Percentiles rank a stretch among this genome's conserved stretches.
Conservation (phyloP, 2,113 vertebrate species). For the Tyto alba region DNA sequence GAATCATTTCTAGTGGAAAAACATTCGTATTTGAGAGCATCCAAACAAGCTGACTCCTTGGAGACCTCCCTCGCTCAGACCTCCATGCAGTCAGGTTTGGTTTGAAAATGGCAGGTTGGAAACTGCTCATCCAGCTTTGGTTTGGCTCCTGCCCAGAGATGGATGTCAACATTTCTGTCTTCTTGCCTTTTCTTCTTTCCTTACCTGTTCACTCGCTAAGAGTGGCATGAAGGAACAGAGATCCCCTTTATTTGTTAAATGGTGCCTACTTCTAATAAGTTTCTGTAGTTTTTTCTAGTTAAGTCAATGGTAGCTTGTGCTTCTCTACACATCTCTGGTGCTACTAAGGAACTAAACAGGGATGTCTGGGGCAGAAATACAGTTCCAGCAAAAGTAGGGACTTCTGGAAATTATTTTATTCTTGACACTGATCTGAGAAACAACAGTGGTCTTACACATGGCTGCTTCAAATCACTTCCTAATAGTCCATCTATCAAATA, state of each 20-base stretch:
- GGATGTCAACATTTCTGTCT: not conserved
- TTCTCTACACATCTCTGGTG: not conserved
- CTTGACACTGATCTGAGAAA: not conserved
- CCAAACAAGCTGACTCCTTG: not conserved
- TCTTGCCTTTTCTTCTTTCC: not conserved
- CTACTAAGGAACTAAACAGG: not conserved
- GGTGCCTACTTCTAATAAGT: not conserved
- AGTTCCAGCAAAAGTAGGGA: not conserved
- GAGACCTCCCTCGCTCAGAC: not conserved
- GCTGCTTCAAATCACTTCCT: not conserved
- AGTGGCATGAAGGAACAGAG: rapidly evolving
- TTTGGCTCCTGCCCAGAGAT: not conserved
- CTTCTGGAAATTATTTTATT: not conserved
- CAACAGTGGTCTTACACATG: not conserved
- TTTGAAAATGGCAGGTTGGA: not conserved
- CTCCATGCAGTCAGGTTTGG: not conserved
- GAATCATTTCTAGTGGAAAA: not conserved
- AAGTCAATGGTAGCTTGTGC: not conserved
- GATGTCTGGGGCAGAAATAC: not conserved
- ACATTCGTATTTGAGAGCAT: not conserved
- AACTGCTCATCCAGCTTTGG: not conserved
- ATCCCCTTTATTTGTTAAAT: not conserved
- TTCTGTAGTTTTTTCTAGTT: not conserved
- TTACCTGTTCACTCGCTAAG: not conserved
- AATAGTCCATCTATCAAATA: not conserved